Base-by-base conservation (phyloP, 2,797 vertebrate genomes). In the Ptychobarbus kaznakovi region DNA sequence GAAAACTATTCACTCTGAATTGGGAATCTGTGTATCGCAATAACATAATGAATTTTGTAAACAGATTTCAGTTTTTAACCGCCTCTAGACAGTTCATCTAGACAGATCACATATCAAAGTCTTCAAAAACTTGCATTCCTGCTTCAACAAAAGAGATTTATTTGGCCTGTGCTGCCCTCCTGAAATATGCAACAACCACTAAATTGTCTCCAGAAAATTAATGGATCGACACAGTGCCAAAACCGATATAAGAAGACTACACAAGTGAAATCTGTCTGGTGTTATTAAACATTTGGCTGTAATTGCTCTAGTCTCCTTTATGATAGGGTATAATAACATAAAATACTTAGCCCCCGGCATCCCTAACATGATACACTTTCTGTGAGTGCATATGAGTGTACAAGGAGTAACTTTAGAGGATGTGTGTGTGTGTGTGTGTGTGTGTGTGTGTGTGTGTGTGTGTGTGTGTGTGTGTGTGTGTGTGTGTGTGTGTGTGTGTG, bases 381-480 rank as follows among this genome's bases (percentile, higher is more conserved):
- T 70, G 82, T 85, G 58, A 69, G 28, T 38, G 18, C 70, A 81
- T 75, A 74, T 76, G 46, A 65, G 80, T 76, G 70, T 81, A 44
- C 18, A 51, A 68, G 82, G 76, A 81, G 85, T 87, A 87, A 87
- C 84, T 78, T 32, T 84, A 83, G 22, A 80, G 65, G 82, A n/a
- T 40, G 40, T 40, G 40, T 46, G 82, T 80, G 56, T 75, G 28
- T 87, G 70, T 79, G 65, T 84, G 82, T 70, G 25, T 86, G 49
- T 56, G 20, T 66, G 12, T 58, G 81, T 80, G 56, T 75, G 40
- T 87, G 63, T 79, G 65, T 84, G 63, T 85, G 25, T 70, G n/a
- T 40, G 40, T 40, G 40, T 46, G 82, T 80, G 56, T 75, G 28
- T 87, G 70, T 79, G 65, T 84, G 82, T 70, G 25, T 86, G 49